Base-by-base conservation (phyloP, 92 coral and sea anemone species). In the Palythoa grandis region DNA sequence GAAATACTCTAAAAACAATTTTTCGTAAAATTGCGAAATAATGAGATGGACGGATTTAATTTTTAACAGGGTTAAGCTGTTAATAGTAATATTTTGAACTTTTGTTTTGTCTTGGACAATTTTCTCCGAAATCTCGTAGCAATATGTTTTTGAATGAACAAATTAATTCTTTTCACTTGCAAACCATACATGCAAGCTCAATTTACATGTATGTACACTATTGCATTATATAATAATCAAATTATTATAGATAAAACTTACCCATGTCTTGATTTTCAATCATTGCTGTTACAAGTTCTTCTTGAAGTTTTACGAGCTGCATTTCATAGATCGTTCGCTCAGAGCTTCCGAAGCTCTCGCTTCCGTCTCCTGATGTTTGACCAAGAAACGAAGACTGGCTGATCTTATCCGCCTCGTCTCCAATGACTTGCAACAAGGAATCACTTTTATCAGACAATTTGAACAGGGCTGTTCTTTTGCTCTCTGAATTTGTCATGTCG, bases 281-380 rank as follows among this genome's bases (percentile, higher is more conserved):
- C 97, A 96, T 96, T n/a, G 95, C 82, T 77, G 95, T 95, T 61
- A 96, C 98, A 72, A 96, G 91, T 70, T 96, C 98, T 83, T 96
- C 99, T 65, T 96, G 99, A 19, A 96, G 94, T 70, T 96, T 98
- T 11, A 91, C 92, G 1, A 96, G 91, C 86, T 96, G 99, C 89
- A 92, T 91, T 87, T 96, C 99, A 82, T 96, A 96, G 39, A 96
- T 89, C 47, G 86, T 79, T 58, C 96, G 84, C 70, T 96, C 99
- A 11, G 98, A 79, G 77, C 75, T 74, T 17, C 91, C 83, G 47
- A 94, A 92, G 23, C 84, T 60, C 1, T 54, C 88, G n/a, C 60
- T 5, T 1, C 6, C 38, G 6, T 83, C 66, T 52, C 58, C 74
- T 29, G 60, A 6, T 16, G 10, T n/a, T 63, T n/a, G 35, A 63